Evolutionary conservation across 2,797 vertebrate genomes (phyloP), one percentile per base, ranked within the genome.

Genomic region (Lepidocolaptes lacrymiger): DNA sequence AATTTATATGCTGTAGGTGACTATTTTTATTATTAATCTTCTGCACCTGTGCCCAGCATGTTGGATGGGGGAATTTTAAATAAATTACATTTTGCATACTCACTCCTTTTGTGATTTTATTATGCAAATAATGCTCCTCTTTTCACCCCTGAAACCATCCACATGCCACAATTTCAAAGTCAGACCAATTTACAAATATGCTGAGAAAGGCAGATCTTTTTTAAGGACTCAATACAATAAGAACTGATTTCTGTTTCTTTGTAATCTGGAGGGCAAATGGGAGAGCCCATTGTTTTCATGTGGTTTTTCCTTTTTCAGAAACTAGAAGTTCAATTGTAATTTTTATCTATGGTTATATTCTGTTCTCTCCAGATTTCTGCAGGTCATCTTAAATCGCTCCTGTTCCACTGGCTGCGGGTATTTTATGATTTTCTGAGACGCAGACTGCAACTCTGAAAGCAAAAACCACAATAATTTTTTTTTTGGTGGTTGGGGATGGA

Each of bases 91-190:
- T 94, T 91, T 95, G 96, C 92, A 97, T 82, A 91, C 89, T 96
- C 89, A 87, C 85, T 92, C 52, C 58, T 88, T 97, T 94, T 95
- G 93, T 96, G 96, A 96, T 96, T 96, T 96, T 96, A 95, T 96
- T 97, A 97, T 97, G 96, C 96, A 97, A 96, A 97, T 94, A 96
- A 68, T 23, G 71, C 37, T 96, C 88, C 83, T 97, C 93, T 90
- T 86, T 96, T 95, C 96, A 96, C 94, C 95, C 96, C 79, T 94
- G 94, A 96, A 96, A 89, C 88, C 73, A 94, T 83, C 46, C 77
- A 88, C 78, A 85, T 85, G 74, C 93, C 46, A 83, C n/a, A 24
- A 58, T 80, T 83, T 92, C 96, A 96, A 95, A 95, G 92, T 94
- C 96, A 95, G 93, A 89, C 61, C 91, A 37, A 94, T 96, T 93